Percentiles rank a stretch among this genome's conserved stretches.
Conservation (phyloP, 2,113 vertebrate genomes). For the Verasper variegatus region DNA sequence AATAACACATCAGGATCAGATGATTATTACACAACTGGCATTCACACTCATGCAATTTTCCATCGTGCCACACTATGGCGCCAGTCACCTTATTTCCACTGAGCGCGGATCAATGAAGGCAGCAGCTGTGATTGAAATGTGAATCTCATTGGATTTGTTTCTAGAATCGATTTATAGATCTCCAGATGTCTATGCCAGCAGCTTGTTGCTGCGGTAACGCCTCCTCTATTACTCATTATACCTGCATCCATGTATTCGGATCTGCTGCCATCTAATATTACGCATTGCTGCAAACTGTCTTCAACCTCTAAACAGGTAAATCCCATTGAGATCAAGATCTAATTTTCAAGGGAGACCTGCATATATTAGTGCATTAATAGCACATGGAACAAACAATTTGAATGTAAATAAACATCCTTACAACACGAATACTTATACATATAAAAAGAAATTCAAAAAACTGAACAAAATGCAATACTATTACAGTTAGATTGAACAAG, state of each 20-base stretch:
- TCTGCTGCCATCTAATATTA: background rate
- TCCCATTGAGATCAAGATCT: too few species aligned
- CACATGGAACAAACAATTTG: too few species aligned
- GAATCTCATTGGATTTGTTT: background rate
- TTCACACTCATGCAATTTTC: slow-evolving; percentile 46
- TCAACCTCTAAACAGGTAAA: too few species aligned
- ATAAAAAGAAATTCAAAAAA: too few species aligned
- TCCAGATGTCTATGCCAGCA: background rate
- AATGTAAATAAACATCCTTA: too few species aligned
- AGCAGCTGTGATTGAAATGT: background rate
- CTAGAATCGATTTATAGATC: background rate
- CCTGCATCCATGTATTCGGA: background rate
- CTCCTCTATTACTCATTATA: background rate
- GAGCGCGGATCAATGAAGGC: background rate
- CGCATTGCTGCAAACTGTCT: background rate
- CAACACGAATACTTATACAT: too few species aligned
- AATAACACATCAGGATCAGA: background rate
- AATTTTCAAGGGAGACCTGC: too few species aligned
- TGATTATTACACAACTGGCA: too few species aligned
- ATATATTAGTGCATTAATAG: too few species aligned
- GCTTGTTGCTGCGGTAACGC: background rate
- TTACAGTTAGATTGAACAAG: too few species aligned
- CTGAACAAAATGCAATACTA: too few species aligned
- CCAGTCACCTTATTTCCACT: slow-evolving; percentile 49
- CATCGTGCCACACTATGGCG: slow-evolving; percentile 67